Percentiles rank a stretch among this genome's conserved stretches.
Conservation (phyloP, 2,797 vertebrate species). For the Pseudochirops corinnae region DNA sequence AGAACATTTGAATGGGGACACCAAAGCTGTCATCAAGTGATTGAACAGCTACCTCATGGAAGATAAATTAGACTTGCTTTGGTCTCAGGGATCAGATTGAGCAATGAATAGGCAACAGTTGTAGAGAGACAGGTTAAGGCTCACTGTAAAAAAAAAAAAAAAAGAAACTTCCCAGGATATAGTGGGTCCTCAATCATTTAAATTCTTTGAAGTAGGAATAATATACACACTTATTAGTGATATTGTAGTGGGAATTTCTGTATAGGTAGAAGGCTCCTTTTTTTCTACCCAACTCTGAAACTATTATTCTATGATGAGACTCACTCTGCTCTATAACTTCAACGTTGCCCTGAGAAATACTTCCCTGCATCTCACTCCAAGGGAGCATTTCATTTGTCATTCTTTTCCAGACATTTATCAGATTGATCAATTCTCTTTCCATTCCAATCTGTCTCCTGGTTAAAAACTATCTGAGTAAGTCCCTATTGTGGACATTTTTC, state of each 20-base stretch:
- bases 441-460: background rate
- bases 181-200: background rate
- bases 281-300: background rate
- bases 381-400: background rate
- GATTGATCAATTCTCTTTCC: background rate
- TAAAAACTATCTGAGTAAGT: constrained; percentile 2
- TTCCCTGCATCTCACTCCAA: background rate
- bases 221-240: background rate
- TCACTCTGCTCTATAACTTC: background rate
- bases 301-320: background rate
- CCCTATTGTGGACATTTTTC: background rate
- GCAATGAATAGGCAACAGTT: background rate
- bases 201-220: background rate
- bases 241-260: background rate
- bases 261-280: background rate
- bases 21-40: background rate
- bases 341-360: background rate
- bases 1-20: background rate
- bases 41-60: background rate
- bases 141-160: background rate
- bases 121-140: background rate
- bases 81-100: background rate
- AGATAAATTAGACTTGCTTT: background rate
- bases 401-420: background rate
- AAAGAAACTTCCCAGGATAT: background rate